Evolutionary conservation across 2,888 invertebrate species (phyloP).

Genomic region (Oscheius sp.): DNA sequence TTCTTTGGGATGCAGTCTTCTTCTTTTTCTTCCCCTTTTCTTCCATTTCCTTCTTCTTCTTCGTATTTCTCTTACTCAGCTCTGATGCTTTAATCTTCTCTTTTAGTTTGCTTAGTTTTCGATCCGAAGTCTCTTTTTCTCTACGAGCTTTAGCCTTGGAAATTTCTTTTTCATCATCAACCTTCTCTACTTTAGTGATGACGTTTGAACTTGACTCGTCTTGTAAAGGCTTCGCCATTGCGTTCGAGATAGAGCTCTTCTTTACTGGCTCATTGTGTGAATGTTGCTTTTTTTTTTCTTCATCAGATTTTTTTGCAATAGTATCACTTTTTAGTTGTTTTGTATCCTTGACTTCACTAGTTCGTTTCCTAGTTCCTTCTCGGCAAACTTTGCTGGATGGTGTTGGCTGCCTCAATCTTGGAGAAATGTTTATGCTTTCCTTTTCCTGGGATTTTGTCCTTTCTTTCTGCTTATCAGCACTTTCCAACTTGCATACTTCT

Average conservation of each 20-base stretch:
- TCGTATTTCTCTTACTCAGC: neutral
- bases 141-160: neutral
- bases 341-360: too few relatives aligned
- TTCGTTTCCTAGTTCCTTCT: too few relatives aligned
- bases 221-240: neutral
- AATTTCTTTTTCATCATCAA: neutral
- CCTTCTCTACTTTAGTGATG: neutral
- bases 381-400: too few relatives aligned
- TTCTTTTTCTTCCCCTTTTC: slow-evolving; percentile 1
- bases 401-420: too few relatives aligned
- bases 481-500: too few relatives aligned
- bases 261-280: too few relatives aligned
- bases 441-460: too few relatives aligned
- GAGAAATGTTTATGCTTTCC: too few relatives aligned
- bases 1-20: neutral
- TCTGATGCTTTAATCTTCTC: slow-evolving; percentile 7
- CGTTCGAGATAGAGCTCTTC: too few relatives aligned
- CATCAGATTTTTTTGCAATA: neutral
- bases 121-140: neutral
- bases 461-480: too few relatives aligned
- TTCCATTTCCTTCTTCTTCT: neutral
- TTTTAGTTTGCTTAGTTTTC: neutral
- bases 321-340: neutral
- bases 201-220: neutral
- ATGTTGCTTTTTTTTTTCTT: neutral